Conservation (phyloP, 2,888 invertebrate genomes). For the Hermaeophaga mercurialis region DNA sequence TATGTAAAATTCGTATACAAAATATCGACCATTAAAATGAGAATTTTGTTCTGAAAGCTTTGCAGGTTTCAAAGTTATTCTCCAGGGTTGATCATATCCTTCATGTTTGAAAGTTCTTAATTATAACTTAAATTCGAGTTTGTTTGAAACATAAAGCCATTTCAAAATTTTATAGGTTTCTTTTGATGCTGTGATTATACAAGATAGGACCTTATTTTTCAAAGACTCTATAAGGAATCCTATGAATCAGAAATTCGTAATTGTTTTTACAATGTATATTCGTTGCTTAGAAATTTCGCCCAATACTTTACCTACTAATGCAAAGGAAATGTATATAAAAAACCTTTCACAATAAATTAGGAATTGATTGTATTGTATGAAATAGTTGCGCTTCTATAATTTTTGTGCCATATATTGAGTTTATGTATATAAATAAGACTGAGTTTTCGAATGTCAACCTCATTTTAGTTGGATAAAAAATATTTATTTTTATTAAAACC, state of each 20-base stretch:
- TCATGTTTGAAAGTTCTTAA: too few relatives aligned
- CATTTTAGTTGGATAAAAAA: conserved; percentile 1
- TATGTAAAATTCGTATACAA: too few relatives aligned
- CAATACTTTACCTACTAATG: conserved; percentile 6
- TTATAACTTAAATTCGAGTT: too few relatives aligned
- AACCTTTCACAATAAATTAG: conserved; percentile 26
- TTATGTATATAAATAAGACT: conserved; percentile 31
- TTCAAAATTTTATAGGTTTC: too few relatives aligned
- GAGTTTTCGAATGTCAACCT: conserved; percentile 22
- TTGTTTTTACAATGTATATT: not conserved
- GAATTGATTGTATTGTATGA: conserved; percentile 28
- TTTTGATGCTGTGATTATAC: too few relatives aligned
- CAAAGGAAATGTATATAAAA: conserved; percentile 11
- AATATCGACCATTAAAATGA: too few relatives aligned
- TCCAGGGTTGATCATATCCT: too few relatives aligned
- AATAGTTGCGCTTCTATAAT: conserved; percentile 18
- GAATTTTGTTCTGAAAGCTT: too few relatives aligned
- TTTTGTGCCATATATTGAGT: conserved; percentile 35
- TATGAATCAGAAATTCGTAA: not conserved
- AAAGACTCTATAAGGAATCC: too few relatives aligned
- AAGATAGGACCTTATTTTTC: too few relatives aligned
- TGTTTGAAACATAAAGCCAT: too few relatives aligned
- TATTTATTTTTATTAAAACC: not conserved
- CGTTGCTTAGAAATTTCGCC: not conserved
- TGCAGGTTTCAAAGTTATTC: too few relatives aligned